Evolutionary conservation across 1,140 invertebrate genomes (phyloP), one percentile per base, ranked within the genome.

Genomic region (Wasmannia auropunctata): DNA sequence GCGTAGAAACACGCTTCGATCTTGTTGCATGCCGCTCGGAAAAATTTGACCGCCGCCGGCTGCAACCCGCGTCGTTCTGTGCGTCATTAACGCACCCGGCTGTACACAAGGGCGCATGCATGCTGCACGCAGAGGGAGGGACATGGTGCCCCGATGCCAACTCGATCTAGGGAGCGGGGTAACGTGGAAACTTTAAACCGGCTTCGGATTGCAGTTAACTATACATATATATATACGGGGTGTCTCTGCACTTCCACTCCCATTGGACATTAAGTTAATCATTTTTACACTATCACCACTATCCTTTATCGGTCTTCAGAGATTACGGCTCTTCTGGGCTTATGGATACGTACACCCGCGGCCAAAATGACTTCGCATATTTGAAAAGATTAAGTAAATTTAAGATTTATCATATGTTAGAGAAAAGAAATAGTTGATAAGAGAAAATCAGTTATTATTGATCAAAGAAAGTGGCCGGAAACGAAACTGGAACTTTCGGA

Each of bases 111-210:
- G n/a, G n/a, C 4, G 28, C 37, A 43, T 77, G 25, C n/a, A 75
- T 25, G 14, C 6, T n/a, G 25, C 10, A 31, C 10, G 25, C 28
- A 14, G 37, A 22, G n/a, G 34, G 6, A 77, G 37, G 37, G 75
- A 51, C 16, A 8, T 8, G n/a, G n/a, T 54, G 10, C 51, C 28
- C 28, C 7, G 72, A 74, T 74, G 22, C 56, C 22, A 43, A 62
- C 25, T 49, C 40, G 37, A 77, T 79, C 43, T 46, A 63, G 58
- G 58, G 16, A 43, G 22, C 25, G 37, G 37, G 37, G 16, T 40
- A 58, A 25, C 40, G 37, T 46, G n/a, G 34, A 65, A 79, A 79
- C 22, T 65, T 40, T 65, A 37, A 65, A 79, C 75, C 49, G 43
- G 40, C 22, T 40, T 16, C 6, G 40, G 40, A 63, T 63, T 79